Conservation (phyloP, 2,888 invertebrate species). For the Blera fallax region DNA sequence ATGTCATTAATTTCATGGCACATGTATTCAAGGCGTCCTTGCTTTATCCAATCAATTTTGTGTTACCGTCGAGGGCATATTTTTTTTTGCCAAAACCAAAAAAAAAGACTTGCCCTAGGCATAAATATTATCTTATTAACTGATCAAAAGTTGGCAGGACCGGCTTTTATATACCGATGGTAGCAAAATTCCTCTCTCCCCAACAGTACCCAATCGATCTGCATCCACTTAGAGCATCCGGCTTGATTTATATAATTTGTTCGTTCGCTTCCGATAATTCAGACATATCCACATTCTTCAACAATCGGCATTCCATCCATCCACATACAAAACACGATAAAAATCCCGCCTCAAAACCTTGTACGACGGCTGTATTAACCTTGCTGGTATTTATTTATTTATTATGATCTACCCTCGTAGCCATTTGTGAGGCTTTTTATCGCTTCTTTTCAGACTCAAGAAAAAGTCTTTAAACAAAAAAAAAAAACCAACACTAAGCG, state of each 20-base stretch:
- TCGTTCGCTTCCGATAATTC: slow-evolving; percentile 29
- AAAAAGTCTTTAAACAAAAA: neutral
- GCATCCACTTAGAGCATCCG: slow-evolving; percentile 2
- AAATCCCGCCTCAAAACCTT: slow-evolving; percentile 12
- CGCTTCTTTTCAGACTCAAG: neutral
- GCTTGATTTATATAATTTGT: slow-evolving; percentile 14
- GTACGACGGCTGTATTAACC: slow-evolving; percentile 30
- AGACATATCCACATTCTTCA: slow-evolving; percentile 31
- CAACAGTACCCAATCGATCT: neutral
- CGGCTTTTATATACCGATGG: neutral
- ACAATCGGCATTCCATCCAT: slow-evolving; percentile 26
- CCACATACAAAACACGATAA: slow-evolving; percentile 8
- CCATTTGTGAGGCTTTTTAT: slow-evolving; percentile 4
- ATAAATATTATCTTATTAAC: neutral
- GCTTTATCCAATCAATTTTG: neutral
- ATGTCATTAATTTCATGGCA: slow-evolving; percentile 1
- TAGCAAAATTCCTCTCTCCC: neutral
- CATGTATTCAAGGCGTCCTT: slow-evolving; percentile 10
- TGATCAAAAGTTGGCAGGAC: neutral
- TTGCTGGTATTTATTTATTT: slow-evolving; percentile 46
- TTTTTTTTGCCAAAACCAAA: neutral
- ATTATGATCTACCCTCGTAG: slow-evolving; percentile 27
- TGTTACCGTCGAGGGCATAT: neutral
- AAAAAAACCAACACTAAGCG: neutral
- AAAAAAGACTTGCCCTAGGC: slow-evolving; percentile 7